These are phyloP conservation scores for Apamea sordens DNA, from an alignment of 2,888 invertebrate species.

Conservation along the genomic window DNA sequence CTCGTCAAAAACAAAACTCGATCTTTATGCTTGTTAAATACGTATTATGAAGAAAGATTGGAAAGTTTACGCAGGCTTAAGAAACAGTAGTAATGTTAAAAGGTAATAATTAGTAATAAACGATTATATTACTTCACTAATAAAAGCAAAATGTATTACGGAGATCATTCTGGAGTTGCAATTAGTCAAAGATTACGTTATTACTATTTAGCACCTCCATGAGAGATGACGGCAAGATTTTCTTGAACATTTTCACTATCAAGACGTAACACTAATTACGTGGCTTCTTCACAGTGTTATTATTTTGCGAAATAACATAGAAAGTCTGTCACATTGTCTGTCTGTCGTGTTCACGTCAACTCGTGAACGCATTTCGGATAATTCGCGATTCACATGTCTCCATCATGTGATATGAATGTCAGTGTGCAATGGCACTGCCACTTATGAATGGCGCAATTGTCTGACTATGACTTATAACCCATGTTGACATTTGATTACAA, in stretches of 20 bases:
- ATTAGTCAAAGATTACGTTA: constrained; percentile 24
- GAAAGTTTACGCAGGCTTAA: constrained; percentile 6
- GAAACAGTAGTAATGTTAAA: not conserved
- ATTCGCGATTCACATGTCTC: constrained; percentile 78
- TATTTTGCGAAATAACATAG: constrained; percentile 62
- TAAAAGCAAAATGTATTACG: not conserved
- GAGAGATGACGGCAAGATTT: constrained; percentile 5
- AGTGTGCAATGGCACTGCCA: constrained; percentile 64
- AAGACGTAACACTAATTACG: constrained; percentile 59
- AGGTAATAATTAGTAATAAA: not conserved
- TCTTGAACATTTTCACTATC: constrained; percentile 33
- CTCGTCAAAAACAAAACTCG: not conserved
- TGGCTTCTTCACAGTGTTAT: constrained; percentile 51
- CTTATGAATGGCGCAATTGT: constrained; percentile 54
- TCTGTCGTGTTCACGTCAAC: constrained; percentile 73
- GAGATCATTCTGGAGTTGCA: not conserved
- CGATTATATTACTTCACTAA: not conserved
- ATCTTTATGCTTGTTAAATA: constrained; percentile 4
- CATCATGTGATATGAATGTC: constrained; percentile 73
- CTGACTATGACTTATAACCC: constrained; percentile 55
- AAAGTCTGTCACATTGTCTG: constrained; percentile 79
- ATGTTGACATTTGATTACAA: constrained; percentile 55
- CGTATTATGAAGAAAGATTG: constrained; percentile 2
- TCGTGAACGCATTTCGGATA: constrained; percentile 74
- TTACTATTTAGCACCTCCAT: constrained; percentile 20